These are phyloP conservation scores for Melanotaenia nigrans DNA, from an alignment of 2,797 vertebrate genomes.

Conservation along the genomic window DNA sequence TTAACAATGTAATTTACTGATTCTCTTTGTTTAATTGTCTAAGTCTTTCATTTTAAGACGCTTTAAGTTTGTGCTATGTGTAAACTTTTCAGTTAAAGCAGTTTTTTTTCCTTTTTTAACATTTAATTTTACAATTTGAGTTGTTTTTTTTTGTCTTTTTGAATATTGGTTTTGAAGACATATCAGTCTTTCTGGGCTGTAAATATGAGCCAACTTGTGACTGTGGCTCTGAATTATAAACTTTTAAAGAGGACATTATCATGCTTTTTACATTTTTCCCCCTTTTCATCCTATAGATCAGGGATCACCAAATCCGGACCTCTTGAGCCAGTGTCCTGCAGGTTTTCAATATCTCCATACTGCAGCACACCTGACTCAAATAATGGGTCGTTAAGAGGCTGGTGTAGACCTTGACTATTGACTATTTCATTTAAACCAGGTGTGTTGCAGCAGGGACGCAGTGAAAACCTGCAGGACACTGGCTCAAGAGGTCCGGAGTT, in stretches of 20 bases:
- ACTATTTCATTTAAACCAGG: too few relatives aligned
- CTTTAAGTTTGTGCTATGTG: slow-evolving; percentile 53
- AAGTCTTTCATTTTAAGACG: slow-evolving; percentile 53
- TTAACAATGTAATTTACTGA: slow-evolving; percentile 44
- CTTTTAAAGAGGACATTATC: not conserved
- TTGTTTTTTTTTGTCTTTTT: slow-evolving; percentile 5
- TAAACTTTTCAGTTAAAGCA: slow-evolving; percentile 48
- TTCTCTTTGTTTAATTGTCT: slow-evolving; percentile 49
- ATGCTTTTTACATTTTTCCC: not conserved
- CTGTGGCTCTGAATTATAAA: slow-evolving; percentile 11
- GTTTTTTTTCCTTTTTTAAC: slow-evolving; percentile 19
- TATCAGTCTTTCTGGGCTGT: not conserved
- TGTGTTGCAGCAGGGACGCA: too few relatives aligned
- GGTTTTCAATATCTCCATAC: too few relatives aligned
- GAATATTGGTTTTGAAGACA: slow-evolving; percentile 14
- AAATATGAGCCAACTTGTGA: slow-evolving; percentile 26
- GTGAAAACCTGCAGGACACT: too few relatives aligned
- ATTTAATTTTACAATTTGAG: slow-evolving; percentile 20
- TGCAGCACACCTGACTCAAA: too few relatives aligned
- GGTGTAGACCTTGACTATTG: too few relatives aligned
- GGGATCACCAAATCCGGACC: too few relatives aligned
- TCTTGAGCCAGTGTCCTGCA: too few relatives aligned
- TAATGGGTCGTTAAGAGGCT: too few relatives aligned
- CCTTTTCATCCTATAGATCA: not conserved
- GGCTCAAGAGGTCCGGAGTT: too few relatives aligned